phyloP scores from a whole-genome alignment of 2,113 vertebrate species.

The Chloropsis cyanopogon region DNA sequence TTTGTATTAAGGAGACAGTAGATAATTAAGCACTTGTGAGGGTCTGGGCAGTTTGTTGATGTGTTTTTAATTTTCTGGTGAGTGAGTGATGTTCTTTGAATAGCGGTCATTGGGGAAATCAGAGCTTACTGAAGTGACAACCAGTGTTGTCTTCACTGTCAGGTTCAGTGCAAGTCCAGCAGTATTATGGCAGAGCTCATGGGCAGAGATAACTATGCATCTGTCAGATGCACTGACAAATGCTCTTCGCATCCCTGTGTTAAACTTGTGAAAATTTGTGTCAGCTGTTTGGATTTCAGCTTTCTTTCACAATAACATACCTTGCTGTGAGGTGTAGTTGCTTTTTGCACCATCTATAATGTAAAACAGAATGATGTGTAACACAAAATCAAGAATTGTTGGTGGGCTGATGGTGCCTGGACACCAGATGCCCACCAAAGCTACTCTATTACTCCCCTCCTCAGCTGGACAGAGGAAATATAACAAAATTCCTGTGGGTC shows the following conservation, averaged over 20 bases:
- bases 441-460: background rate
- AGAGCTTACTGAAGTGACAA: conserved; percentile 49
- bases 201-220: conserved; percentile 45
- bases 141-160: conserved; percentile 16
- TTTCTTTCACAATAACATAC: background rate
- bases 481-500: background rate
- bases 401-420: background rate
- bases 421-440: background rate
- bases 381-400: background rate
- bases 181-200: background rate
- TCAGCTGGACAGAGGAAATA: background rate
- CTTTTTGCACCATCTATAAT: background rate
- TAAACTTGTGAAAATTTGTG: background rate
- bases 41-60: conserved; percentile 44
- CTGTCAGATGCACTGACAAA: conserved; percentile 40
- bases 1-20: conserved; percentile 13
- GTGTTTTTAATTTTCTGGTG: conserved; percentile 62
- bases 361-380: background rate
- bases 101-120: conserved; percentile 69
- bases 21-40: conserved; percentile 57
- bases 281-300: background rate
- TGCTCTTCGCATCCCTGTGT: background rate
- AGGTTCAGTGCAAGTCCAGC: conserved; percentile 35
- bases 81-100: conserved; percentile 65
- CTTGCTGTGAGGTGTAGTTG: background rate